phyloP scores from a whole-genome alignment of 1,140 invertebrate genomes.

The Hirudo medicinalis region DNA sequence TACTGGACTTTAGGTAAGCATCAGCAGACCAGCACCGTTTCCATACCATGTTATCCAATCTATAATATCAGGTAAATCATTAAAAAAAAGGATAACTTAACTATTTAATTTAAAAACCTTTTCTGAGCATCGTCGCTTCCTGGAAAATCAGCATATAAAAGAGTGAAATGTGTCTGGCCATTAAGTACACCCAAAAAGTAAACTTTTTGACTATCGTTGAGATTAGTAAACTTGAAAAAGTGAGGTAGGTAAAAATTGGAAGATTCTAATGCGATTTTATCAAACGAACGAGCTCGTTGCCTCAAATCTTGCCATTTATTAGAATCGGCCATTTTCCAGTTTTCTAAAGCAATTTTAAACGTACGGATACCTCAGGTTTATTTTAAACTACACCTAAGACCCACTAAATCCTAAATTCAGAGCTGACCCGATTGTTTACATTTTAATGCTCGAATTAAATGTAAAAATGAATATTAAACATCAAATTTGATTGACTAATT shows the following conservation, averaged over 20 bases:
- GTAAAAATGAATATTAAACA: too few relatives aligned
- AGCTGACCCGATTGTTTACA: too few relatives aligned
- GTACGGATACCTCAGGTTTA: too few relatives aligned
- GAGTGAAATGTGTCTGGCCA: conserved; percentile 71
- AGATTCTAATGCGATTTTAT: conserved; percentile 6
- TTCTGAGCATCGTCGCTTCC: conserved; percentile 33
- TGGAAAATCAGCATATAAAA: conserved; percentile 66
- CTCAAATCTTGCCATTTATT: not conserved
- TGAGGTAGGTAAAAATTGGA: not conserved
- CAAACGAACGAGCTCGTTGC: not conserved
- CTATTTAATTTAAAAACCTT: conserved; percentile 3
- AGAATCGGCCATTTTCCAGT: not conserved
- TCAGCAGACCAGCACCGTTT: conserved; percentile 59
- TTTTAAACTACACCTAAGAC: too few relatives aligned
- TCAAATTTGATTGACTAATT: too few relatives aligned
- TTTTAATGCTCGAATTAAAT: too few relatives aligned
- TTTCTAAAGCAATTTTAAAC: too few relatives aligned
- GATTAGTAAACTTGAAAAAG: conserved; percentile 24
- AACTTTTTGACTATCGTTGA: conserved; percentile 47
- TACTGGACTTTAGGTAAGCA: conserved; percentile 47
- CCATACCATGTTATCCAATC: conserved; percentile 46
- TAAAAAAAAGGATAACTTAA: too few relatives aligned
- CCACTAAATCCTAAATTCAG: too few relatives aligned
- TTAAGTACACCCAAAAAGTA: conserved; percentile 74
- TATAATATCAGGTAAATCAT: too few relatives aligned